Percentiles rank a stretch among this genome's conserved stretches.
Conservation (phyloP, 2,888 invertebrate genomes). For the Acleris laterana region DNA sequence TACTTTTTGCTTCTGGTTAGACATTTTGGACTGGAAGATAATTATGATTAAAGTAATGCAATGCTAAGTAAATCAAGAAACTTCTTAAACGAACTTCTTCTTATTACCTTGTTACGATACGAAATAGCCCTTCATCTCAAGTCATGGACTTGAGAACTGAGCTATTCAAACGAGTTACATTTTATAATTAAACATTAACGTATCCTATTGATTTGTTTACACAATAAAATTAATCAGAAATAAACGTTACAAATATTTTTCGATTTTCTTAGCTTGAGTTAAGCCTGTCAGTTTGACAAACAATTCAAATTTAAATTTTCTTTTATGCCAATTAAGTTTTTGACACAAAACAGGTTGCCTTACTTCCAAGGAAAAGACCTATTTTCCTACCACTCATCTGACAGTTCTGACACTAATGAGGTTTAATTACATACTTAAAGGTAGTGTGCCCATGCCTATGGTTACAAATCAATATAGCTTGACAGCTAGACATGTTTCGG, state of each 20-base stretch:
- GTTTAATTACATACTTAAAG: no score
- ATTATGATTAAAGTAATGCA: conserved; percentile 38
- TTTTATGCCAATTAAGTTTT: conserved; percentile 13
- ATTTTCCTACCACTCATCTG: no score
- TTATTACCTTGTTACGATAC: conserved; percentile 51
- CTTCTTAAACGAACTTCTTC: not conserved
- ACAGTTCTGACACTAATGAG: no score
- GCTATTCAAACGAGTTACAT: conserved; percentile 56
- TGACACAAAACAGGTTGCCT: not conserved
- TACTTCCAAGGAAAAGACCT: not conserved
- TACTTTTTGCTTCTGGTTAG: conserved; percentile 53
- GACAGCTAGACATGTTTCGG: no score
- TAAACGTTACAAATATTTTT: conserved; percentile 47
- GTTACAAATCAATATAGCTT: no score
- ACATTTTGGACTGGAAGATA: conserved; percentile 68
- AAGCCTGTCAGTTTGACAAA: conserved; percentile 50
- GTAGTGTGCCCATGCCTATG: no score
- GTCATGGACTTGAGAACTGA: conserved; percentile 58
- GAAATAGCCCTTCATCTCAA: conserved; percentile 63
- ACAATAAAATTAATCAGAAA: conserved; percentile 47
- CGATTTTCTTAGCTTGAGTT: conserved; percentile 44
- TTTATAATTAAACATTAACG: conserved; percentile 52
- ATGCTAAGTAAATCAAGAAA: not conserved
- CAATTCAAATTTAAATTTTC: conserved; percentile 49
- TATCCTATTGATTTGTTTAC: conserved; percentile 37